Percentiles rank a stretch among this genome's conserved stretches.
Evolutionary conservation across 2,888 invertebrate species (phyloP).

Genomic region (Plutella xylostella): DNA sequence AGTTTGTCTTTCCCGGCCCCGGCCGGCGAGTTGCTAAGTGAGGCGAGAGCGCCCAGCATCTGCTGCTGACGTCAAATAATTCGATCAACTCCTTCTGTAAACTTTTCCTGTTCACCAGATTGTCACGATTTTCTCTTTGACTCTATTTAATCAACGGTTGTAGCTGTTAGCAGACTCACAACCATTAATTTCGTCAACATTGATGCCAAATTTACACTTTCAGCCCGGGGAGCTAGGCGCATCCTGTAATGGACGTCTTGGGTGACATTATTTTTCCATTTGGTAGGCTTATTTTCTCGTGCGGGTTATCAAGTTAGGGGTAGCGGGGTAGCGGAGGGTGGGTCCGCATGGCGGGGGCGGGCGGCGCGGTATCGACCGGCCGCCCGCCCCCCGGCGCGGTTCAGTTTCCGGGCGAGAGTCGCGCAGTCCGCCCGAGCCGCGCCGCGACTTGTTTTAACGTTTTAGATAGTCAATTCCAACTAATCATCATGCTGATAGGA

Average conservation of each 20-base stretch:
- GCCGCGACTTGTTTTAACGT: slow-evolving; percentile 59
- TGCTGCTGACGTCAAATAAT: too few relatives aligned
- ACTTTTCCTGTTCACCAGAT: too few relatives aligned
- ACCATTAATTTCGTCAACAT: not conserved
- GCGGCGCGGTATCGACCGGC: slow-evolving; percentile 69
- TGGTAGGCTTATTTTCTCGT: slow-evolving; percentile 65
- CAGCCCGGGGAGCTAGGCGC: slow-evolving; percentile 25
- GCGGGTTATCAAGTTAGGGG: slow-evolving; percentile 65
- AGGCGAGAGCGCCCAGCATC: slow-evolving; percentile 12
- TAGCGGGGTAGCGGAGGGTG: slow-evolving; percentile 47
- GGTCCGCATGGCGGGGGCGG: slow-evolving; percentile 58
- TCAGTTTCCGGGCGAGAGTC: slow-evolving; percentile 72
- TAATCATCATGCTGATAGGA: slow-evolving; percentile 83
- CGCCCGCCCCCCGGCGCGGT: slow-evolving; percentile 65
- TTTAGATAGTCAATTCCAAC: slow-evolving; percentile 60
- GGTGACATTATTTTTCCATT: slow-evolving; percentile 65
- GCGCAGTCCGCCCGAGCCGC: slow-evolving; percentile 71
- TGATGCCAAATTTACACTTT: slow-evolving; percentile 14
- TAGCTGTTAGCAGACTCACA: too few relatives aligned
- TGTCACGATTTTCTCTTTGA: too few relatives aligned
- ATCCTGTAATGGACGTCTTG: slow-evolving; percentile 39
- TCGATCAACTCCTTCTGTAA: too few relatives aligned
- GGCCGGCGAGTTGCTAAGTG: slow-evolving; percentile 35
- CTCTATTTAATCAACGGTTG: too few relatives aligned
- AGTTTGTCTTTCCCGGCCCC: slow-evolving; percentile 40